Base-by-base conservation (phyloP, 2,888 invertebrate genomes). In the Neoascia interrupta region DNA sequence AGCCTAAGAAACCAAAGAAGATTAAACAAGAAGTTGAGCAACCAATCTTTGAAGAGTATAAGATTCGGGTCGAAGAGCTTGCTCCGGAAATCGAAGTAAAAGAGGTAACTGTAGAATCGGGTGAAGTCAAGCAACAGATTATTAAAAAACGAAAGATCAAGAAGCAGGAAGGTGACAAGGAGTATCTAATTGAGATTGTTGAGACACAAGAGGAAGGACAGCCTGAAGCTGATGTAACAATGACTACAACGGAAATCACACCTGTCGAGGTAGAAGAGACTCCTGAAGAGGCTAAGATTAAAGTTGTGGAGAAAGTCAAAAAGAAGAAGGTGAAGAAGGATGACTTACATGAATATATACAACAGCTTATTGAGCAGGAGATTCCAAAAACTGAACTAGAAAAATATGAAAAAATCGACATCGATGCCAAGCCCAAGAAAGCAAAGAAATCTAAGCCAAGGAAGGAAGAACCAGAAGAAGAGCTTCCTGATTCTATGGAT, bases 351-450 rank as follows among this genome's bases (percentile, higher is more conserved):
- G 86, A 87, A 21, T 88, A 88, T 58, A 87, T 88, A 34, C 85
- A 84, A 80, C 84, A 86, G 66, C 83, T 88, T 0, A 87, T 88
- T 51, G 88, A 88, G 51, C 84, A 86, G 69, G 88, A 88, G 79
- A 87, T 88, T 79, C 87, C 87, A 28, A 86, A 88, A 82, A 87
- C 88, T 0, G 88, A 88, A 74, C 84, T 88, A 3, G 88, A 90
- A 73, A 88, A 89, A 81, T 87, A 89, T 34, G 89, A 90, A 82
- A 88, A 89, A 81, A 82, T 87, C 8, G 87, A 87, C 45, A 68
- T 88, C 4, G 89, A 89, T 28, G 60, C 10, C 19, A 86, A 88
- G 61, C 86, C 87, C 10, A 86, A 88, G 81, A 88, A 85, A 84
- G 88, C 84, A 39, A 89, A 87, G 73, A 84, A 85, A 63, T 84